Percentiles rank a stretch among this genome's conserved stretches.
Evolutionary conservation across 2,113 vertebrate genomes (phyloP).

Genomic region (Ophiodon elongatus): DNA sequence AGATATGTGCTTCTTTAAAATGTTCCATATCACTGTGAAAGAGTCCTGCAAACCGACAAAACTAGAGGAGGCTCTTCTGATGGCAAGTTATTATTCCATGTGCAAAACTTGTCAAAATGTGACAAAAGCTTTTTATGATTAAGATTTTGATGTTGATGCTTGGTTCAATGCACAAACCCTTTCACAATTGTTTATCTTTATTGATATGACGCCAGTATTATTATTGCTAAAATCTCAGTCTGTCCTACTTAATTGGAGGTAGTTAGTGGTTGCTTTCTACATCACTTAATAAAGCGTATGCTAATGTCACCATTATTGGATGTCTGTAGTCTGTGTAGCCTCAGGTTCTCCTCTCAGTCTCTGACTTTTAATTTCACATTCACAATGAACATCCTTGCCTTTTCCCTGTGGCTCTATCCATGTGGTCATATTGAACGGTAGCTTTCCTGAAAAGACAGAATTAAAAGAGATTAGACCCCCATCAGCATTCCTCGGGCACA

Average conservation of each 20-base stretch:
- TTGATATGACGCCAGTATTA: slow-evolving; percentile 8
- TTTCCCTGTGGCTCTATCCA: slow-evolving; percentile 13
- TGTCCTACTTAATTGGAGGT: not conserved
- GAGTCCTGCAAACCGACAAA: not conserved
- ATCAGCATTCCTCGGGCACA: slow-evolving; percentile 61
- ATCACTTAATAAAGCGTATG: slow-evolving; percentile 1
- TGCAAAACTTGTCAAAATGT: not conserved
- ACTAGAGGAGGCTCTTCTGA: not conserved
- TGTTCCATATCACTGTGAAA: not conserved
- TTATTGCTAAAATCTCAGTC: not conserved
- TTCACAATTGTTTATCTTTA: not conserved
- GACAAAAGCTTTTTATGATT: not conserved
- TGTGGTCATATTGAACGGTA: slow-evolving; percentile 36
- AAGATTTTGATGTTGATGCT: not conserved
- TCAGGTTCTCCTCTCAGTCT: slow-evolving; percentile 25
- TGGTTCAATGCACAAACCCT: not conserved
- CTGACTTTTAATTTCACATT: slow-evolving; percentile 36
- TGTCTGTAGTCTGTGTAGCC: slow-evolving; percentile 17
- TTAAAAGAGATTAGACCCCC: slow-evolving; percentile 57
- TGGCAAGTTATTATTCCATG: not conserved
- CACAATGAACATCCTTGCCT: slow-evolving; percentile 24
- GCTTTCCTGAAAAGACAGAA: slow-evolving; percentile 42
- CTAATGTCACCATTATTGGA: slow-evolving; percentile 12
- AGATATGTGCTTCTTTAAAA: not conserved
- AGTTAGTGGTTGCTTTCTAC: not conserved